These are phyloP conservation scores for Agrotis exclamationis DNA, from an alignment of 2,888 invertebrate species.

Conservation along the genomic window DNA sequence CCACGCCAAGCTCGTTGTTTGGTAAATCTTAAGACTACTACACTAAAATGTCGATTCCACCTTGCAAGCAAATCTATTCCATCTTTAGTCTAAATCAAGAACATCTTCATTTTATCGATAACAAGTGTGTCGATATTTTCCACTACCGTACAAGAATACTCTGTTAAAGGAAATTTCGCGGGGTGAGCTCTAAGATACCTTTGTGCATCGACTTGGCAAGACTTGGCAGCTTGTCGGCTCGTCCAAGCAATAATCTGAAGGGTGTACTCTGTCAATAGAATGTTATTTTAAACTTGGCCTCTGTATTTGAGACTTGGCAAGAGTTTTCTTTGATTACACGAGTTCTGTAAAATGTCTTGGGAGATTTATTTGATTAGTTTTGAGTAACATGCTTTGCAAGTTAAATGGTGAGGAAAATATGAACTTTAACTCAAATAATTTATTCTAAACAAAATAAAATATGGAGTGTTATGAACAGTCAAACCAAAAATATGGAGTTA, in stretches of 20 bases:
- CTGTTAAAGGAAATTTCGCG: slow-evolving; percentile 21
- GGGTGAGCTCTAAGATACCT: slow-evolving; percentile 23
- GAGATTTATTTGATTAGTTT: background rate
- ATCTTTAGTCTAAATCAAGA: slow-evolving; percentile 1
- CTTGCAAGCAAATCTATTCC: background rate
- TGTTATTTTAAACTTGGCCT: slow-evolving; percentile 39
- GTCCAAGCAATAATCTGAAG: slow-evolving; percentile 48
- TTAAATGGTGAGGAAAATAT: too few relatives aligned
- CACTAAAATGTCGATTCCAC: background rate
- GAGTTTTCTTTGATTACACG: slow-evolving; percentile 2
- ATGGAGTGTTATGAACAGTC: too few relatives aligned
- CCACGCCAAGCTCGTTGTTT: too few relatives aligned
- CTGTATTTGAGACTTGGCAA: slow-evolving; percentile 17
- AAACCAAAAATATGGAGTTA: too few relatives aligned
- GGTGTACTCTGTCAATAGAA: slow-evolving; percentile 32
- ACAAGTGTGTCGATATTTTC: slow-evolving; percentile 12
- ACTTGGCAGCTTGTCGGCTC: slow-evolving; percentile 45
- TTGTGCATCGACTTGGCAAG: slow-evolving; percentile 40
- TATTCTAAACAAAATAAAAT: too few relatives aligned
- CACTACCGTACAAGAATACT: slow-evolving; percentile 2
- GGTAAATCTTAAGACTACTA: too few relatives aligned
- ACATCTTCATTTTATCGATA: slow-evolving; percentile 30
- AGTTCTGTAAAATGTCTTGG: background rate
- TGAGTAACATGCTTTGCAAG: background rate
- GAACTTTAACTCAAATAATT: too few relatives aligned